Evolutionary conservation across 2,888 invertebrate genomes (phyloP).

Genomic region (Caenorhabditis plicata): DNA sequence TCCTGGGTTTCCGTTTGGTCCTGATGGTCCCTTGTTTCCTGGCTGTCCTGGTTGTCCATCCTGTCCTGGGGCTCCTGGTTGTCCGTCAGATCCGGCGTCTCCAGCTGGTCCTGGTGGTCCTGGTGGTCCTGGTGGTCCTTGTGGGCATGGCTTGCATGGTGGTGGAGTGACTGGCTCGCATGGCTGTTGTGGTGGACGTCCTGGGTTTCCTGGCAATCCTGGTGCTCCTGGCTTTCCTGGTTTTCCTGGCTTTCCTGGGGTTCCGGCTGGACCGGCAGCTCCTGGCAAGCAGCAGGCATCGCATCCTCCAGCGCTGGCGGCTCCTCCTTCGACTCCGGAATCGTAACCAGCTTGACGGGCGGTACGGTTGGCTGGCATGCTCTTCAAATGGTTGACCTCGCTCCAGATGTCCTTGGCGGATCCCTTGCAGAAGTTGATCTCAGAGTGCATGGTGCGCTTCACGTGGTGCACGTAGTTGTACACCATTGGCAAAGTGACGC

Average conservation of each 20-base stretch:
- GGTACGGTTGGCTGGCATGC: slow-evolving; percentile 47
- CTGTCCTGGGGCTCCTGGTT: slow-evolving; percentile 49
- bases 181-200: slow-evolving; percentile 58
- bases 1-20: slow-evolving; percentile 49
- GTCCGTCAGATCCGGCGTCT: slow-evolving; percentile 42
- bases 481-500: slow-evolving; percentile 39
- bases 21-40: slow-evolving; percentile 57
- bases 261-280: slow-evolving; percentile 43
- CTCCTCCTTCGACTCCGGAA: slow-evolving; percentile 32
- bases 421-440: slow-evolving; percentile 44
- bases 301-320: slow-evolving; percentile 40
- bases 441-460: slow-evolving; percentile 31
- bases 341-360: slow-evolving; percentile 52
- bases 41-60: slow-evolving; percentile 51
- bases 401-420: slow-evolving; percentile 45
- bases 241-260: slow-evolving; percentile 39
- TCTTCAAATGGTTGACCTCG: slow-evolving; percentile 48
- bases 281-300: slow-evolving; percentile 56
- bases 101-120: slow-evolving; percentile 52
- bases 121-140: slow-evolving; percentile 47
- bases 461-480: slow-evolving; percentile 39
- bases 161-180: slow-evolving; percentile 63
- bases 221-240: slow-evolving; percentile 55
- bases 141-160: slow-evolving; percentile 64
- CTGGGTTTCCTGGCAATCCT: slow-evolving; percentile 60